These are phyloP conservation scores for Caradrina clavipalpis DNA, from an alignment of 2,888 invertebrate genomes.

Conservation along the genomic window DNA sequence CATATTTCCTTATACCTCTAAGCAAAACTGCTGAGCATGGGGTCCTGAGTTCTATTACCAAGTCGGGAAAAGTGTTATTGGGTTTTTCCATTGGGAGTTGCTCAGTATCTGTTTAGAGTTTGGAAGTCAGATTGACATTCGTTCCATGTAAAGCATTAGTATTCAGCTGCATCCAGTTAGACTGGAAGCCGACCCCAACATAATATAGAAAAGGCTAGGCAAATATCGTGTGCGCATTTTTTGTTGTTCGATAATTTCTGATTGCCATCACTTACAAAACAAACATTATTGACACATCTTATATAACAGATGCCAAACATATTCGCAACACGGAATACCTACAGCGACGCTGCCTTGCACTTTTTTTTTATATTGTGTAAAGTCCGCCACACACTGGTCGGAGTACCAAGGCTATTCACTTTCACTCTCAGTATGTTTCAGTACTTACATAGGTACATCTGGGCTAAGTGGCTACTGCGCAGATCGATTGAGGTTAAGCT, in stretches of 20 bases:
- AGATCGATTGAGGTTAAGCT: slow-evolving; percentile 22
- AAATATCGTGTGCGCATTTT: too few species aligned
- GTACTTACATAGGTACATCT: slow-evolving; percentile 36
- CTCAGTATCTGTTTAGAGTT: too few species aligned
- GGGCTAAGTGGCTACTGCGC: slow-evolving; percentile 22
- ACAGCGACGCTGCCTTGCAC: background rate
- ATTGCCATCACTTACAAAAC: background rate
- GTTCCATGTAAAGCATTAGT: too few species aligned
- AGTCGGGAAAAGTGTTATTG: too few species aligned
- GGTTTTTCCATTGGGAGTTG: too few species aligned
- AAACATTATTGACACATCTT: slow-evolving; percentile 21
- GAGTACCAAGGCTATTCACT: slow-evolving; percentile 55
- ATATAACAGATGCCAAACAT: slow-evolving; percentile 33
- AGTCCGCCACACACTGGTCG: slow-evolving; percentile 17
- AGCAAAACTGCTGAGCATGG: too few species aligned
- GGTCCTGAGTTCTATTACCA: too few species aligned
- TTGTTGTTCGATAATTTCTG: background rate
- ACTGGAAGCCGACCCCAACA: too few species aligned
- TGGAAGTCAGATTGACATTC: too few species aligned
- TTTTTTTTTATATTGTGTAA: slow-evolving; percentile 54
- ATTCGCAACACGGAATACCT: slow-evolving; percentile 35
- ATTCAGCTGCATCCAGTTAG: too few species aligned
- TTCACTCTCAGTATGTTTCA: slow-evolving; percentile 49
- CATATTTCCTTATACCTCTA: too few species aligned
- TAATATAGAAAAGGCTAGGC: too few species aligned